Evolutionary conservation across 2,113 vertebrate species (phyloP).

Genomic region (Nibea albiflora): DNA sequence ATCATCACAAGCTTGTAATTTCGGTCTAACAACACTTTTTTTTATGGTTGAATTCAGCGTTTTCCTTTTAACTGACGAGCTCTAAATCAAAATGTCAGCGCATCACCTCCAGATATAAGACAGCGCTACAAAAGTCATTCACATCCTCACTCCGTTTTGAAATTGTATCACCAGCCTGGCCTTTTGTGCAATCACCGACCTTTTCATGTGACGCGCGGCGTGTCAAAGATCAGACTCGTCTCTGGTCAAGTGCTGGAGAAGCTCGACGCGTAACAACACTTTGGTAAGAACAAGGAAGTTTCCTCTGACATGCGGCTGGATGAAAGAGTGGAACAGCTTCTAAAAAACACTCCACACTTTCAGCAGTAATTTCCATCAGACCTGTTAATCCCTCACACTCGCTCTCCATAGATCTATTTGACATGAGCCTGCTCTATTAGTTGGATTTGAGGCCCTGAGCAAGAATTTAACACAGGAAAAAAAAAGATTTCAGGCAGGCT

Average conservation of each 20-base stretch:
- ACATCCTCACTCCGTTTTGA: slow-evolving; percentile 7
- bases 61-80: neutral
- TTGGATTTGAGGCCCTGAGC: slow-evolving; percentile 42
- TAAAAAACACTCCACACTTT: neutral
- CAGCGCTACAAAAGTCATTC: slow-evolving; percentile 1
- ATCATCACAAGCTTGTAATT: too few relatives aligned
- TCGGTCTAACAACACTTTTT: neutral
- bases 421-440: slow-evolving; percentile 45
- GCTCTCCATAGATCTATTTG: slow-evolving; percentile 34
- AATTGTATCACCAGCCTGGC: slow-evolving; percentile 18
- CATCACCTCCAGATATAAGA: neutral
- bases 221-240: slow-evolving; percentile 36
- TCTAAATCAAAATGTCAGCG: slow-evolving; percentile 11
- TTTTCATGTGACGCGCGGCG: slow-evolving; percentile 21
- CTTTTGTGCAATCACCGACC: slow-evolving; percentile 39
- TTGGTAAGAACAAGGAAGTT: slow-evolving; percentile 4
- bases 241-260: neutral
- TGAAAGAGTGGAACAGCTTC: neutral
- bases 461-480: slow-evolving; percentile 35
- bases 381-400: slow-evolving; percentile 38
- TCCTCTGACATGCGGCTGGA: slow-evolving; percentile 4
- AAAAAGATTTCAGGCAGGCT: slow-evolving; percentile 15
- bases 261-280: neutral
- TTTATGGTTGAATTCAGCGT: neutral
- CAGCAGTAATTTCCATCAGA: slow-evolving; percentile 23